phyloP scores from a whole-genome alignment of 2,888 invertebrate genomes.

The Schizotus pectinicornis region DNA sequence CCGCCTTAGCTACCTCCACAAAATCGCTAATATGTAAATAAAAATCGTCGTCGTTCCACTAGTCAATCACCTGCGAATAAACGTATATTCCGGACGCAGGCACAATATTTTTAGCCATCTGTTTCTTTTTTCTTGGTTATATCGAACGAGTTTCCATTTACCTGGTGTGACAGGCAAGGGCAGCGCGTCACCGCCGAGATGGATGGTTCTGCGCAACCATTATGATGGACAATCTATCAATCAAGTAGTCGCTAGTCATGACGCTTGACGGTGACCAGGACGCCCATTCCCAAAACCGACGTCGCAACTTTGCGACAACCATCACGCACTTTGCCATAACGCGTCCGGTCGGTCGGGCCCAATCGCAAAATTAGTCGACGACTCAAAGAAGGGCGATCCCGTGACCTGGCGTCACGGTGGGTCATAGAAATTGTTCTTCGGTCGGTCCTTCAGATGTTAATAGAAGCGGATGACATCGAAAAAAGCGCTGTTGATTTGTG shows the following conservation, averaged over 20 bases:
- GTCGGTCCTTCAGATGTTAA: slow-evolving; percentile 31
- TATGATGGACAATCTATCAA: slow-evolving; percentile 61
- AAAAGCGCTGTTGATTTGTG: slow-evolving; percentile 25
- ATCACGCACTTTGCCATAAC: background rate
- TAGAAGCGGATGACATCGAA: slow-evolving; percentile 28
- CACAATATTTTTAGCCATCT: slow-evolving; percentile 23
- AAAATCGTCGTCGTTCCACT: too few species aligned
- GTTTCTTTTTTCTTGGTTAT: slow-evolving; percentile 28
- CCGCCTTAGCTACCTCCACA: too few species aligned
- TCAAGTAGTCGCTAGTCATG: slow-evolving; percentile 56
- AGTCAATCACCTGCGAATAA: background rate
- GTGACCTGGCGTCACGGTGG: slow-evolving; percentile 13
- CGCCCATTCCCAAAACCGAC: slow-evolving; percentile 16
- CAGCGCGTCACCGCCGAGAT: slow-evolving; percentile 51
- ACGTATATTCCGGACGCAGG: background rate
- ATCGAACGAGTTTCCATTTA: slow-evolving; percentile 42
- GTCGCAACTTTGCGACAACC: background rate
- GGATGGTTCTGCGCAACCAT: slow-evolving; percentile 57
- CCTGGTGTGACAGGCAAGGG: slow-evolving; percentile 50
- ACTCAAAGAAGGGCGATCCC: too few species aligned
- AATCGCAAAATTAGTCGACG: too few species aligned
- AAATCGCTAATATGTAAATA: too few species aligned
- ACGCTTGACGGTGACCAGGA: slow-evolving; percentile 48
- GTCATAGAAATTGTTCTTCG: slow-evolving; percentile 19
- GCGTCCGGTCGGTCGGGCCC: background rate